A percentile compares a stretch with the other conserved stretches of the same genome.
phyloP scores from a whole-genome alignment of 1,140 invertebrate genomes.

The Maconellicoccus hirsutus region DNA sequence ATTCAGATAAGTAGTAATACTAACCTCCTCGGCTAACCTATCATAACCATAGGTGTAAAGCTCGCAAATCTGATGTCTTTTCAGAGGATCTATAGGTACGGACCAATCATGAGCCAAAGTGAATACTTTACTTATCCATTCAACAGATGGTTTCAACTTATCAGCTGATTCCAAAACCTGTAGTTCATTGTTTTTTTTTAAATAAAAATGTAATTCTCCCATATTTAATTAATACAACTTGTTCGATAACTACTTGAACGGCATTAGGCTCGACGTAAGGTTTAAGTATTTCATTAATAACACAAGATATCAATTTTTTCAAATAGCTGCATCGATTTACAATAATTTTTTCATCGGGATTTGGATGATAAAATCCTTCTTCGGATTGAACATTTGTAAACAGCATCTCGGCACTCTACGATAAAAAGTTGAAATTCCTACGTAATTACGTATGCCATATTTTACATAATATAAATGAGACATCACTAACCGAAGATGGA shows the following conservation, averaged over 20 bases:
- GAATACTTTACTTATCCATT: slow-evolving; percentile 57
- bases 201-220: too few relatives aligned
- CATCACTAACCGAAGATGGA: slow-evolving; percentile 33
- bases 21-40: slow-evolving; percentile 58
- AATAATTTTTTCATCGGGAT: slow-evolving; percentile 13
- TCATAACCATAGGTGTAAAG: slow-evolving; percentile 66
- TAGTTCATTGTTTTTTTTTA: neutral
- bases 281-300: slow-evolving; percentile 10
- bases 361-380: slow-evolving; percentile 6
- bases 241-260: too few relatives aligned
- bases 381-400: neutral
- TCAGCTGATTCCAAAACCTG: neutral
- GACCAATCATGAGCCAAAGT: slow-evolving; percentile 66
- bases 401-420: neutral
- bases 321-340: slow-evolving; percentile 6
- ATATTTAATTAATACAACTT: too few relatives aligned
- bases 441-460: neutral
- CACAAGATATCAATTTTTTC: neutral
- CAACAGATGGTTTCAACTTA: slow-evolving; percentile 10
- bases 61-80: slow-evolving; percentile 62
- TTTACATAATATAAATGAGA: slow-evolving; percentile 34
- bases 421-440: neutral
- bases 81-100: slow-evolving; percentile 59
- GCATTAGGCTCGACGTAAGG: neutral
- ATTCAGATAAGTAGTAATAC: slow-evolving; percentile 13